These are phyloP conservation scores for Hiodon tergisus DNA, from an alignment of 2,113 vertebrate genomes.

Conservation along the genomic window DNA sequence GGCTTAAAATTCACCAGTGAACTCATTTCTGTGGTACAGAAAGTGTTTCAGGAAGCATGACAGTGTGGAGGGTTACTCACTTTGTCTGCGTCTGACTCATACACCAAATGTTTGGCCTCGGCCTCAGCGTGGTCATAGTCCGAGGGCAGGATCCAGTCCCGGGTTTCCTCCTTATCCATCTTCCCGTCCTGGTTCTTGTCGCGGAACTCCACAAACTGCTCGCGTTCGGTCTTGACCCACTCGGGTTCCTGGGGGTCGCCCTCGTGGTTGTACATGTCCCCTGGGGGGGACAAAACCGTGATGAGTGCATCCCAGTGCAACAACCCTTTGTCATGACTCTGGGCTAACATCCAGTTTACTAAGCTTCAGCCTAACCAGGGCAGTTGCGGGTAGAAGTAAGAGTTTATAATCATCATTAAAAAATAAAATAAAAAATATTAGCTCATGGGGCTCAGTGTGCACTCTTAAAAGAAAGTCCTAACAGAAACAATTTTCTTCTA, in stretches of 20 bases:
- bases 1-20: too few species aligned
- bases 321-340: neutral
- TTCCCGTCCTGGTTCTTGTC: constrained; percentile 92
- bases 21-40: too few species aligned
- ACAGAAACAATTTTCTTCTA: neutral
- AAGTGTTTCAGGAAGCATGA: too few species aligned
- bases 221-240: constrained; percentile 90
- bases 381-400: too few species aligned
- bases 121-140: constrained; percentile 96
- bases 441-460: too few species aligned
- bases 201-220: constrained; percentile 91
- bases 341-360: too few species aligned
- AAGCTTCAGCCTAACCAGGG: too few species aligned
- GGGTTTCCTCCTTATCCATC: constrained; percentile 94
- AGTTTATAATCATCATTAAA: too few species aligned
- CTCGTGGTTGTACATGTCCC: constrained; percentile 95
- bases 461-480: too few species aligned
- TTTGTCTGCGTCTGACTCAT: constrained; percentile 88
- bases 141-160: constrained; percentile 91
- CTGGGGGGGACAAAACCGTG: constrained; percentile 46
- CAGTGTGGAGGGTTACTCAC: constrained; percentile 46
- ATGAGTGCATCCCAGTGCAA: neutral
- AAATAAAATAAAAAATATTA: too few species aligned
- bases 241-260: constrained; percentile 81
- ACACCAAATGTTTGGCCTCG: constrained; percentile 89